A percentile compares a stretch with the other conserved stretches of the same genome.
These are phyloP conservation scores for Nanorana parkeri DNA, from an alignment of 2,113 vertebrate species.

Conservation along the genomic window DNA sequence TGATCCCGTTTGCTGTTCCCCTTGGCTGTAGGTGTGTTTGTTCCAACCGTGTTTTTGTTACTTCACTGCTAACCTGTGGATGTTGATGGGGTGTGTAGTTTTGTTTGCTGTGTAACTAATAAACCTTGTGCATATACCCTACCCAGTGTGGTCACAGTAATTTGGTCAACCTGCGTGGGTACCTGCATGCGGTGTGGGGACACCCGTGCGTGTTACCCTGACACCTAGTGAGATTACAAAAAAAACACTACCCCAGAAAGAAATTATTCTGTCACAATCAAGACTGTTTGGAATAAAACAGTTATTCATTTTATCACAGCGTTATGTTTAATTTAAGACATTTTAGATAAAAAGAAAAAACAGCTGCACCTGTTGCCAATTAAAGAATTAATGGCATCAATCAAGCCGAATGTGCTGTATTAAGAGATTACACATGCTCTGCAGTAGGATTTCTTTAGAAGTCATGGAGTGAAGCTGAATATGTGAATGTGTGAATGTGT, in stretches of 20 bases:
- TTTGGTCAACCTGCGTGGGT: too few relatives aligned
- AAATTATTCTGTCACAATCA: slow-evolving; percentile 77
- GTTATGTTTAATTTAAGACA: slow-evolving; percentile 83
- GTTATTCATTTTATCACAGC: slow-evolving; percentile 87
- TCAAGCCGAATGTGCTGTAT: slow-evolving; percentile 70
- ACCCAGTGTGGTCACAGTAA: too few relatives aligned
- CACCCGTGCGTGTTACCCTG: too few relatives aligned
- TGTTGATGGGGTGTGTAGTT: too few relatives aligned
- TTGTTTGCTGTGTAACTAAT: too few relatives aligned
- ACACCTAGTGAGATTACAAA: too few relatives aligned
- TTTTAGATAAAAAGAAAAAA: slow-evolving; percentile 79
- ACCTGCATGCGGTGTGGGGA: too few relatives aligned
- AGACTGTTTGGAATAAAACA: slow-evolving; percentile 82
- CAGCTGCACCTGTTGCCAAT: slow-evolving; percentile 87
- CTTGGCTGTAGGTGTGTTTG: too few relatives aligned
- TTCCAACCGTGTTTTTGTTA: too few relatives aligned
- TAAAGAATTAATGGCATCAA: slow-evolving; percentile 85
- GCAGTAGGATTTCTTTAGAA: slow-evolving; percentile 24
- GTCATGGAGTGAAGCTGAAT: slow-evolving; percentile 27
- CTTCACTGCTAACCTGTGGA: too few relatives aligned
- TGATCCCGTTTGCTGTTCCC: too few relatives aligned
- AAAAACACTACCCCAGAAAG: slow-evolving; percentile 67
- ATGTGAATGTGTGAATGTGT: neutral
- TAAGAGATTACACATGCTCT: slow-evolving; percentile 35
- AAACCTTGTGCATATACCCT: too few relatives aligned